These are phyloP conservation scores for Ceyx melanurus DNA, from an alignment of 2,113 vertebrate genomes.

Conservation along the genomic window DNA sequence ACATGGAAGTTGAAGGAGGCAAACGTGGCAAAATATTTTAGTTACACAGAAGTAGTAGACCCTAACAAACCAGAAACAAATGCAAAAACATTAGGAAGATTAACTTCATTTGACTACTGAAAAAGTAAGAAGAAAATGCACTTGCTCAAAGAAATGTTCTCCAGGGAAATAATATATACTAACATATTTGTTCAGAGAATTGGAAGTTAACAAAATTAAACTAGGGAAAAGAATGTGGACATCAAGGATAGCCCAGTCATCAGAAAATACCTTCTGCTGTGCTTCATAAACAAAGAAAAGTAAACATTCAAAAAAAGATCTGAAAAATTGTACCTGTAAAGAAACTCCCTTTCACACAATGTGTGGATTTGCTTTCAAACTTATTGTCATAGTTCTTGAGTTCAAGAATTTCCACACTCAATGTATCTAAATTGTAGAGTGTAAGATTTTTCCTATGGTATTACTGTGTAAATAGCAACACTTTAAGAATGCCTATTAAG, in stretches of 20 bases:
- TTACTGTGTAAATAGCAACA: background rate
- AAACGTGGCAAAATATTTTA: background rate
- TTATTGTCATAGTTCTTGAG: background rate
- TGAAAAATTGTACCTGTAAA: background rate
- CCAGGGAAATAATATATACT: background rate
- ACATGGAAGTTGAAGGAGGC: background rate
- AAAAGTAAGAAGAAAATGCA: background rate
- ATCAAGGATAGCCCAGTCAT: background rate
- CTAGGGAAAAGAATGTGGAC: background rate
- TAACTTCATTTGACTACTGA: background rate
- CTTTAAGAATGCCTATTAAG: background rate
- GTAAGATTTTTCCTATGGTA: background rate
- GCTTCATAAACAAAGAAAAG: background rate
- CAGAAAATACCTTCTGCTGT: background rate
- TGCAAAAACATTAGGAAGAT: background rate
- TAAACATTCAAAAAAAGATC: background rate
- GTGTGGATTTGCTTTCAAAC: background rate
- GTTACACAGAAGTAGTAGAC: background rate
- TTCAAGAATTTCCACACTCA: background rate
- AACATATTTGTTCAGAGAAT: background rate
- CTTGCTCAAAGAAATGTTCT: background rate
- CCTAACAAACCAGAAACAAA: background rate
- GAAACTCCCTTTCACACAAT: background rate
- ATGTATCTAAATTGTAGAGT: background rate
- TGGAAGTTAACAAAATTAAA: background rate